A percentile compares a stretch with the other conserved stretches of the same genome.
These are phyloP conservation scores for Drosophila tristis DNA, from an alignment of 1,140 invertebrate genomes.

Conservation along the genomic window DNA sequence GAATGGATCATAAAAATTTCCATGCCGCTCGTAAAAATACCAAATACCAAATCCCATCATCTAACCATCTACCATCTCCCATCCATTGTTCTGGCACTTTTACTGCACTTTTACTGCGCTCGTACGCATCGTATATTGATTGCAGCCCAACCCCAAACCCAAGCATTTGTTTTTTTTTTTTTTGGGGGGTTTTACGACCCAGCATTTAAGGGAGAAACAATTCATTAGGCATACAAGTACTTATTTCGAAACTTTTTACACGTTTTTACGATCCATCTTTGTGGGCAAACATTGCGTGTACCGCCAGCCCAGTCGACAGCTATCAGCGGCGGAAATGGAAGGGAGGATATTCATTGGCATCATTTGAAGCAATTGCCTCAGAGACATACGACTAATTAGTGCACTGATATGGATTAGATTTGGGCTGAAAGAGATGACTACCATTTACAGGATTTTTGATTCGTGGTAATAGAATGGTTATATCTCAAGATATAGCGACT, in stretches of 20 bases:
- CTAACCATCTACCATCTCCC: not conserved
- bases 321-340: not conserved
- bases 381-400: too few relatives aligned
- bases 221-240: slow-evolving; percentile 26
- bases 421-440: too few relatives aligned
- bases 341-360: too few relatives aligned
- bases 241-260: slow-evolving; percentile 46
- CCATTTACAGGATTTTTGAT: too few relatives aligned
- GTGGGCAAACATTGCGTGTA: slow-evolving; percentile 47
- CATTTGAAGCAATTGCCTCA: too few relatives aligned
- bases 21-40: slow-evolving; percentile 34
- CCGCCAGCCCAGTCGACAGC: not conserved
- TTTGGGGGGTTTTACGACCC: slow-evolving; percentile 20
- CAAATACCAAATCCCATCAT: slow-evolving; percentile 32
- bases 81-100: not conserved
- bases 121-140: not conserved
- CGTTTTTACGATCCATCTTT: slow-evolving; percentile 36
- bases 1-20: slow-evolving; percentile 34
- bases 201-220: slow-evolving; percentile 29
- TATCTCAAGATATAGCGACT: too few relatives aligned
- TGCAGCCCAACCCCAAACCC: not conserved
- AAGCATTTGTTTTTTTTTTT: slow-evolving; percentile 19
- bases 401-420: too few relatives aligned
- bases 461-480: too few relatives aligned
- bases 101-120: slow-evolving; percentile 7